Percentiles rank a stretch among this genome's conserved stretches.
These are phyloP conservation scores for Scaptodrosophila lebanonensis DNA, from an alignment of 1,140 invertebrate species.

Conservation along the genomic window DNA sequence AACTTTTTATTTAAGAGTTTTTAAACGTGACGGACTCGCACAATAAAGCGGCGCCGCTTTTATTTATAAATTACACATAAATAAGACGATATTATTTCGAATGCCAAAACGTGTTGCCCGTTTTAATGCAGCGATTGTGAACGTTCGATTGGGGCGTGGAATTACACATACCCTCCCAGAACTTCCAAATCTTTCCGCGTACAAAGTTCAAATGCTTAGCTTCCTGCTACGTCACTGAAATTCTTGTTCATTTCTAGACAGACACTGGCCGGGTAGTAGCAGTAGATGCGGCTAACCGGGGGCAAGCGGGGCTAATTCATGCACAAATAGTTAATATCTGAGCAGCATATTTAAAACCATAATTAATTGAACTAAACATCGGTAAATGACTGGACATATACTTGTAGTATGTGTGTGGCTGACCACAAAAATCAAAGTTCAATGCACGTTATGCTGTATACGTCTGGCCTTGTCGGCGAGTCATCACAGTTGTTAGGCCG, in stretches of 20 bases:
- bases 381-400: constrained; percentile 24
- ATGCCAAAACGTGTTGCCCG: constrained; percentile 4
- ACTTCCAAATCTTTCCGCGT: constrained; percentile 22
- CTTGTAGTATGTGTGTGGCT: constrained; percentile 13
- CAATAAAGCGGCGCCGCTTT: constrained; percentile 1
- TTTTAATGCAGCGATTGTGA: neutral
- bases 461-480: constrained; percentile 27
- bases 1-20: constrained; percentile 8
- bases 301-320: too few species aligned
- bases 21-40: too few species aligned
- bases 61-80: constrained; percentile 2
- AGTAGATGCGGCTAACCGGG: too few species aligned
- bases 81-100: constrained; percentile 1
- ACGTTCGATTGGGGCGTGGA: neutral
- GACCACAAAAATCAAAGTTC: constrained; percentile 26
- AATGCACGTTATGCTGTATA: constrained; percentile 13
- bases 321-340: too few species aligned
- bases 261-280: too few species aligned
- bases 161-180: neutral
- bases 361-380: constrained; percentile 26
- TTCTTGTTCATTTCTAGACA: constrained; percentile 24
- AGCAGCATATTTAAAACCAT: constrained; percentile 28
- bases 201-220: constrained; percentile 13
- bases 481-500: neutral
- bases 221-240: neutral